These are phyloP conservation scores for Ictidomys tridecemlineatus DNA, from an alignment of 2,113 vertebrate species.

Conservation along the genomic window DNA sequence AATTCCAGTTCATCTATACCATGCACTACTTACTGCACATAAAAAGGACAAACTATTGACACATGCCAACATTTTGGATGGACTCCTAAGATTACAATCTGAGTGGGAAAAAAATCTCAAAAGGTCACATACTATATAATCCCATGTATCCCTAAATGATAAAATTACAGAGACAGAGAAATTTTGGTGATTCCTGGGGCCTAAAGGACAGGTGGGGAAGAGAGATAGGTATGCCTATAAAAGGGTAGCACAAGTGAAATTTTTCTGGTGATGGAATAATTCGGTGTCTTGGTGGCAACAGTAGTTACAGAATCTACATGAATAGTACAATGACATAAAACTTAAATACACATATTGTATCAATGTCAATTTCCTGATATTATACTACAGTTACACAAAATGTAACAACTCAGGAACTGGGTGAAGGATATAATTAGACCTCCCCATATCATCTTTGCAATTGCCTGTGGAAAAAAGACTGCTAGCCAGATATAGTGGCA, in stretches of 20 bases:
- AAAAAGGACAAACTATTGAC: background rate
- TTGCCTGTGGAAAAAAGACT: background rate
- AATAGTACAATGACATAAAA: background rate
- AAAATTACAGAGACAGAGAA: background rate
- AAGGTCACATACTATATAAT: background rate
- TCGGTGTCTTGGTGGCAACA: background rate
- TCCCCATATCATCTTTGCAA: background rate
- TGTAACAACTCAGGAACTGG: background rate
- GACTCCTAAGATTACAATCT: background rate
- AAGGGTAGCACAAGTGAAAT: background rate
- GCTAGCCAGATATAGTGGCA: background rate
- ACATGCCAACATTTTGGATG: background rate
- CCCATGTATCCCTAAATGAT: background rate
- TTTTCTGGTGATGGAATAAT: background rate
- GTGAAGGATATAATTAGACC: background rate
- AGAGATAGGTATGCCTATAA: background rate
- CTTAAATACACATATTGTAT: background rate
- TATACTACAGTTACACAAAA: background rate
- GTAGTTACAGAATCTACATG: background rate
- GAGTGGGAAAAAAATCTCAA: background rate
- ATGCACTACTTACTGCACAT: background rate
- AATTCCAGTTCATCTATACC: background rate
- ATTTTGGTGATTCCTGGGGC: slow-evolving; percentile 15
- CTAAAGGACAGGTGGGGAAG: background rate
- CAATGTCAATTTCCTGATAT: slow-evolving; percentile 4